phyloP scores from a whole-genome alignment of 2,113 vertebrate genomes.

The Gymnorhina tibicen region DNA sequence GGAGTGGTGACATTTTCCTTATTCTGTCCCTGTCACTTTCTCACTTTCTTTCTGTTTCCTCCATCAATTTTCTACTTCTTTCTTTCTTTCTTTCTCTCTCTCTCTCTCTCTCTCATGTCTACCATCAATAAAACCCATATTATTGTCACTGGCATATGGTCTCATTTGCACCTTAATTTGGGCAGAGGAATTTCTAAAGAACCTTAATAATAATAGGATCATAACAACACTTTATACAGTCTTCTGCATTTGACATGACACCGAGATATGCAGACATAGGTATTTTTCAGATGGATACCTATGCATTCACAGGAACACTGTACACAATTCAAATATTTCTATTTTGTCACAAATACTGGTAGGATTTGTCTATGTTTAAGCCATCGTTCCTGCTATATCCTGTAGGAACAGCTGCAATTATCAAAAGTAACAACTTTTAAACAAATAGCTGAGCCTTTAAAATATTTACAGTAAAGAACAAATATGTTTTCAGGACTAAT shows the following conservation, averaged over 20 bases:
- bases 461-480: background rate
- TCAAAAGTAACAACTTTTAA: background rate
- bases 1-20: too few species aligned
- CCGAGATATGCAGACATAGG: background rate
- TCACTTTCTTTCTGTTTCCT: too few species aligned
- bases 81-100: too few species aligned
- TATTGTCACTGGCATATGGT: too few species aligned
- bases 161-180: too few species aligned
- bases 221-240: too few species aligned
- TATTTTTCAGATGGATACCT: background rate
- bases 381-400: background rate
- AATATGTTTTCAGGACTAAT: background rate
- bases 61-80: too few species aligned
- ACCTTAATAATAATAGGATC: too few species aligned
- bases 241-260: background rate
- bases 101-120: too few species aligned
- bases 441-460: background rate
- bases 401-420: background rate
- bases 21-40: too few species aligned
- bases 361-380: background rate
- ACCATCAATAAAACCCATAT: too few species aligned
- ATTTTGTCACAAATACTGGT: background rate
- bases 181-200: too few species aligned
- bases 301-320: background rate
- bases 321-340: background rate